These are phyloP conservation scores for Prorops nasuta DNA, from an alignment of 1,140 invertebrate species.

Conservation along the genomic window DNA sequence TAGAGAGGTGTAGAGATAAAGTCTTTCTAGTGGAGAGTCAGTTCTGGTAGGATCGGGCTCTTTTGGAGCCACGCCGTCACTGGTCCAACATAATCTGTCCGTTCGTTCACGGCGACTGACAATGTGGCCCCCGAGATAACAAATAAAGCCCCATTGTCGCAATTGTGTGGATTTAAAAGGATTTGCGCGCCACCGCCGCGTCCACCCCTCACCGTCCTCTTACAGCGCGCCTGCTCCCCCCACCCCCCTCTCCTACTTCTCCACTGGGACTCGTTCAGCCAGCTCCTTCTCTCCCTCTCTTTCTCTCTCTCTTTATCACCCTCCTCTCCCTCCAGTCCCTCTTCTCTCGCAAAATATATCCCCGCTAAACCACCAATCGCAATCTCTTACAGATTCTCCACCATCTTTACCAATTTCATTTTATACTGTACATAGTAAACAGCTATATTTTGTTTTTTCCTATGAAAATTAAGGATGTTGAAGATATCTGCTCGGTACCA, in stretches of 20 bases:
- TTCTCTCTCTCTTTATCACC: conserved; percentile 5
- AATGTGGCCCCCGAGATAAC: conserved; percentile 59
- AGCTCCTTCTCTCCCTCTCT: conserved; percentile 18
- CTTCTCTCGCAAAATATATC: conserved; percentile 18
- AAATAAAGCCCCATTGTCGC: conserved; percentile 59
- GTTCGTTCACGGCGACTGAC: conserved; percentile 56
- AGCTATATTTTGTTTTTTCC: too few relatives aligned
- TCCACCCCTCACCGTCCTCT: conserved; percentile 8
- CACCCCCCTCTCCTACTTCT: neutral
- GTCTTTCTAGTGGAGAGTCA: conserved; percentile 19
- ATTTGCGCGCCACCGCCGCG: conserved; percentile 45
- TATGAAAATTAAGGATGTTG: too few relatives aligned
- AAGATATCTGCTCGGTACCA: too few relatives aligned
- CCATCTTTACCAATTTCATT: too few relatives aligned
- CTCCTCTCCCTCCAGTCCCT: conserved; percentile 2
- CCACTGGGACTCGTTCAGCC: neutral
- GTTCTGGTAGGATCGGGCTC: conserved; percentile 33
- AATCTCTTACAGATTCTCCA: too few relatives aligned
- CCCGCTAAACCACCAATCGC: too few relatives aligned
- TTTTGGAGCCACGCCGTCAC: conserved; percentile 47
- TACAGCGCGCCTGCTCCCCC: neutral
- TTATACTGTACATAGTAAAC: too few relatives aligned
- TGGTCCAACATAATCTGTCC: conserved; percentile 57
- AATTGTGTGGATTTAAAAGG: conserved; percentile 60
- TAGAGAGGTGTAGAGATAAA: conserved; percentile 17